These are phyloP conservation scores for Diaphora mendica DNA, from an alignment of 2,888 invertebrate species.

Conservation along the genomic window DNA sequence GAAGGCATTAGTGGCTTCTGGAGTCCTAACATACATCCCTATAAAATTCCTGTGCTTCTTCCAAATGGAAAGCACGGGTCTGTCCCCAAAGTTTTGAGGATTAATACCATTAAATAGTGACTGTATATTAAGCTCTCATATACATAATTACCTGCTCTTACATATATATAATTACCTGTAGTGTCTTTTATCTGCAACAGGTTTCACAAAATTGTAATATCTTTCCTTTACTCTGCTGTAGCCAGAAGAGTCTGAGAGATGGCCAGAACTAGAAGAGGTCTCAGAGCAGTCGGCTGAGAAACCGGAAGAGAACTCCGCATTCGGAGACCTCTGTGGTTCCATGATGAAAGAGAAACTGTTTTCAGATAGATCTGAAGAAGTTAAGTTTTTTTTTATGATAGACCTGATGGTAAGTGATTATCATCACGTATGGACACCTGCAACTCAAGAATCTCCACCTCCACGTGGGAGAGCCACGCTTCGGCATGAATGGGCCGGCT, in stretches of 20 bases:
- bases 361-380: background rate
- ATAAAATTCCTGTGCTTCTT: too few species aligned
- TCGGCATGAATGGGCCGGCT: too few species aligned
- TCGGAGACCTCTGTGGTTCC: background rate
- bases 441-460: too few species aligned
- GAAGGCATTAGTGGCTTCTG: too few species aligned
- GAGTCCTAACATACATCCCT: too few species aligned
- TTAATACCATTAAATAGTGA: background rate
- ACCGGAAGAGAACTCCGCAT: background rate
- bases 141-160: slow-evolving; percentile 84
- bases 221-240: slow-evolving; percentile 70
- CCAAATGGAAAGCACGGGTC: too few species aligned
- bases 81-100: too few species aligned
- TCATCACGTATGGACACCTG: too few species aligned
- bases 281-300: background rate
- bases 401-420: too few species aligned
- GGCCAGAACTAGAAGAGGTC: too few species aligned
- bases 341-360: background rate
- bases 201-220: slow-evolving; percentile 91
- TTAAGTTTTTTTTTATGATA: background rate
- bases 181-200: slow-evolving; percentile 93
- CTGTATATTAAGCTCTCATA: background rate
- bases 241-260: slow-evolving; percentile 24
- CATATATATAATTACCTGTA: slow-evolving; percentile 90
- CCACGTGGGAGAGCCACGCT: too few species aligned